phyloP scores from a whole-genome alignment of 2,797 vertebrate species.

The Periparus ater region DNA sequence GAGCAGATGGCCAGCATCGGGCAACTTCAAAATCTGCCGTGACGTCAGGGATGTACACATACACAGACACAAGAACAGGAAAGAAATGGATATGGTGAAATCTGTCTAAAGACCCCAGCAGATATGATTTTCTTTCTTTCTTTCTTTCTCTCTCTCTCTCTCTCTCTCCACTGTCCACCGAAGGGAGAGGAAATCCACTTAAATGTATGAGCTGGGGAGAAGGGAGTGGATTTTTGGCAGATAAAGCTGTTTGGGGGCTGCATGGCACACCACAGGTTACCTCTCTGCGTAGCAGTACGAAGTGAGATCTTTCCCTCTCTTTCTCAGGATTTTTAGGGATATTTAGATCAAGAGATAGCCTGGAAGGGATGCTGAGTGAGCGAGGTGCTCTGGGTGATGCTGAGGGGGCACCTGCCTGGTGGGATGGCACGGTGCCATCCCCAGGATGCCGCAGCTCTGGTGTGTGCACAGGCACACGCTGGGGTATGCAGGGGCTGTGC shows the following conservation, averaged over 20 bases:
- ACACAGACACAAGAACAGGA: neutral
- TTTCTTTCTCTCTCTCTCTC: too few species aligned
- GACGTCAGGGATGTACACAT: slow-evolving; percentile 62
- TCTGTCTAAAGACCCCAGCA: slow-evolving; percentile 28
- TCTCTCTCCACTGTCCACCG: neutral
- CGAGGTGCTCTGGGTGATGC: rapidly evolving
- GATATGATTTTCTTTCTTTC: neutral
- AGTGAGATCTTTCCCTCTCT: neutral
- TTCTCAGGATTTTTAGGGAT: neutral
- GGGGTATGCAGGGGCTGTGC: neutral
- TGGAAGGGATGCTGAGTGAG: neutral
- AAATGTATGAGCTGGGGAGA: neutral
- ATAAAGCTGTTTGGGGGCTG: neutral
- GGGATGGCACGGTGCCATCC: neutral
- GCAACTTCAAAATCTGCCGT: slow-evolving; percentile 68
- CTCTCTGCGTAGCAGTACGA: rapidly evolving
- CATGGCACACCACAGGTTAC: rapidly evolving
- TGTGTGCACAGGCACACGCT: neutral
- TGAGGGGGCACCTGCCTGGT: rapidly evolving
- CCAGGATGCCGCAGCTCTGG: rapidly evolving
- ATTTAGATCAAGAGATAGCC: neutral
- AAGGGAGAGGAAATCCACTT: slow-evolving; percentile 31
- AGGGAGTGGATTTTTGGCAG: neutral
- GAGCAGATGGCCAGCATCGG: slow-evolving; percentile 69
- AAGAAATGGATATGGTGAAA: slow-evolving; percentile 18